These are phyloP conservation scores for Polyommatus iphigenia DNA, from an alignment of 2,888 invertebrate genomes.

Conservation along the genomic window DNA sequence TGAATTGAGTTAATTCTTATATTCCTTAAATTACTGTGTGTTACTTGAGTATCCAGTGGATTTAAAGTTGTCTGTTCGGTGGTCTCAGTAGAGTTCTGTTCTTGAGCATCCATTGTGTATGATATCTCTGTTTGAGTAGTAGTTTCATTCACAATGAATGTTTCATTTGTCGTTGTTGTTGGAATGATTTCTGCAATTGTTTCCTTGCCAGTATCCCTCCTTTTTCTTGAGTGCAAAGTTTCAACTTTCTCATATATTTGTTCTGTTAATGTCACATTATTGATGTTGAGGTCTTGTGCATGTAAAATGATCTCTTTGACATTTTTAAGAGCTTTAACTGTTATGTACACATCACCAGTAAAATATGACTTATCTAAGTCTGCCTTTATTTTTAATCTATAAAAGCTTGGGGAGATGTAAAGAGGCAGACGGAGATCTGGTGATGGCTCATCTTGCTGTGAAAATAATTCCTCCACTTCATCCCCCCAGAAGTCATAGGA, in stretches of 20 bases:
- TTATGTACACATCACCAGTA: conserved; percentile 71
- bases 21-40: conserved; percentile 62
- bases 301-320: conserved; percentile 75
- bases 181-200: conserved; percentile 34
- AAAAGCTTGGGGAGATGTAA: conserved; percentile 76
- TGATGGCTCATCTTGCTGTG: conserved; percentile 51
- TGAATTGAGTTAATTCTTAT: conserved; percentile 59
- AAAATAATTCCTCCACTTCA: conserved; percentile 65
- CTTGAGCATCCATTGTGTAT: conserved; percentile 35
- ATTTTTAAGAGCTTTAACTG: conserved; percentile 60
- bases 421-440: conserved; percentile 69
- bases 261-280: conserved; percentile 65
- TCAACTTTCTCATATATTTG: conserved; percentile 69
- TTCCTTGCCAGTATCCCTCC: conserved; percentile 34
- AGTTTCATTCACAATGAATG: conserved; percentile 37
- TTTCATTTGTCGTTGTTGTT: conserved; percentile 34
- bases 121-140: conserved; percentile 41
- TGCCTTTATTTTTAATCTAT: conserved; percentile 78
- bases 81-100: conserved; percentile 40
- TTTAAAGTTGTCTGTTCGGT: conserved; percentile 38
- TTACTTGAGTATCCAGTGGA: conserved; percentile 59
- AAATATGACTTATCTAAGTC: conserved; percentile 70
- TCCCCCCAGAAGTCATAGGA: conserved; percentile 66
- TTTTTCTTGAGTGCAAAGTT: conserved; percentile 48
- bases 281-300: conserved; percentile 69